Conservation (phyloP, 2,113 vertebrate genomes). For the Phrynosoma blainvillii region DNA sequence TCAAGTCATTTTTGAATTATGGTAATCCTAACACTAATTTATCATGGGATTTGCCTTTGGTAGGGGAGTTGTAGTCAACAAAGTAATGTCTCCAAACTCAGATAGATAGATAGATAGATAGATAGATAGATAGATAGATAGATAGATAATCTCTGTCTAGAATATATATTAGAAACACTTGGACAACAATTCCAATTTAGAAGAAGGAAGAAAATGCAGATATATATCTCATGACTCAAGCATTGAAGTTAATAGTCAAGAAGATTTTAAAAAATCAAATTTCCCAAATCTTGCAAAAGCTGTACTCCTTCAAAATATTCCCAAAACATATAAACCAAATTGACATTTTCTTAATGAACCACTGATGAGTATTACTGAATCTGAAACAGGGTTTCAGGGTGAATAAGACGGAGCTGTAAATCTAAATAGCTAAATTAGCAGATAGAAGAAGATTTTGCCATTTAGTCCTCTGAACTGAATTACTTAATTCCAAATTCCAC, state of each 20-base stretch:
- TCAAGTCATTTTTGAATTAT: too few relatives aligned
- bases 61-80: too few relatives aligned
- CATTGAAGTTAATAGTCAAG: background rate
- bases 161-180: too few relatives aligned
- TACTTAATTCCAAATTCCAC: background rate
- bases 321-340: background rate
- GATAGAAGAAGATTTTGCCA: background rate
- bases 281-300: background rate
- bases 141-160: too few relatives aligned
- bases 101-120: too few relatives aligned
- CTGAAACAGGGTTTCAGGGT: background rate
- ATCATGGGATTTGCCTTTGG: too few relatives aligned
- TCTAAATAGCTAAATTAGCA: background rate
- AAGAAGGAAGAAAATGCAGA: background rate
- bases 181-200: too few relatives aligned
- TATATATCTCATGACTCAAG: background rate
- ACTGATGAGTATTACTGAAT: background rate
- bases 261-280: background rate
- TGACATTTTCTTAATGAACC: background rate
- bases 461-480: background rate
- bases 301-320: background rate
- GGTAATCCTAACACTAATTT: too few relatives aligned
- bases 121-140: too few relatives aligned
- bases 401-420: background rate
- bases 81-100: too few relatives aligned